A percentile compares a stretch with the other conserved stretches of the same genome.
Conservation (phyloP, 2,113 vertebrate genomes). For the Corydoras sp. region DNA sequence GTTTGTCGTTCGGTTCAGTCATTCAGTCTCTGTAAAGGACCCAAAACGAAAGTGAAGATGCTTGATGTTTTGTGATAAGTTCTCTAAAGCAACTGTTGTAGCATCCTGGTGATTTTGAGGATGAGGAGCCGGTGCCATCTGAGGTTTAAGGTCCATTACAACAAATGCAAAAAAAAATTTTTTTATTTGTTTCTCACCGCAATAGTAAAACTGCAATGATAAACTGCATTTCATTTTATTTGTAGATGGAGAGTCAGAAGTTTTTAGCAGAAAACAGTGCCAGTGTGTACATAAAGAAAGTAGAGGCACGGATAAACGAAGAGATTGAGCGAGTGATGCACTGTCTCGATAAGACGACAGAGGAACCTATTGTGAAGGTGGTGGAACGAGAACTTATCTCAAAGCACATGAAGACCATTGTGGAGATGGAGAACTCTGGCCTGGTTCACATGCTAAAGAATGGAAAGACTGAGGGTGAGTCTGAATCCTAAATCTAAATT, state of each 20-base stretch:
- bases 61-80: no score
- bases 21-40: no score
- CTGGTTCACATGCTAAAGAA: constrained; percentile 98
- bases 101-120: no score
- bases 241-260: constrained; percentile 97
- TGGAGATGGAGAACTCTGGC: constrained; percentile 98
- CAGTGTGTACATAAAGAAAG: constrained; percentile 98
- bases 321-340: constrained; percentile 97
- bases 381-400: constrained; percentile 95
- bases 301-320: constrained; percentile 96
- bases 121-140: no score
- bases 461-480: constrained; percentile 88
- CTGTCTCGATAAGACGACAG: constrained; percentile 94
- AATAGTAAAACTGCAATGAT: neutral
- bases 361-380: constrained; percentile 95
- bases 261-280: constrained; percentile 97
- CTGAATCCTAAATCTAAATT: no score
- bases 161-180: no score
- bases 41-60: no score
- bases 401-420: constrained; percentile 98
- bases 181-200: neutral
- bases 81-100: no score
- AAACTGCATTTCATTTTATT: neutral
- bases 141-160: no score
- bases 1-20: no score